phyloP scores from a whole-genome alignment of 2,113 vertebrate genomes.

The human (Homo sapiens) region DNA sequence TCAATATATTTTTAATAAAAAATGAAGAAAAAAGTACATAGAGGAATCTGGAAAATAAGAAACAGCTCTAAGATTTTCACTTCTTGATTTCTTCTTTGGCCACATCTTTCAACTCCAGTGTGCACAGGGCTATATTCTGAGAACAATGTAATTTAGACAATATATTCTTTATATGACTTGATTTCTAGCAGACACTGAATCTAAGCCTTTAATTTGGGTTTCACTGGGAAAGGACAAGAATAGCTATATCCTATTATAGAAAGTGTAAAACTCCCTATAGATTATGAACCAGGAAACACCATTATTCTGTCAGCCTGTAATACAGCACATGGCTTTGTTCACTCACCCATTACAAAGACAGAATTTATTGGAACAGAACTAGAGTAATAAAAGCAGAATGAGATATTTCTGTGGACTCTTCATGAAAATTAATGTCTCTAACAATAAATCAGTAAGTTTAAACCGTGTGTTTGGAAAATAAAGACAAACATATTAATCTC shows the following conservation, averaged over 20 bases:
- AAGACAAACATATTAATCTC: neutral
- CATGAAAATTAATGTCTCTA: neutral
- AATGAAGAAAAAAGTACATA: neutral
- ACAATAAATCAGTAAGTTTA: neutral
- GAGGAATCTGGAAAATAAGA: neutral
- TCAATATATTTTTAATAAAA: neutral
- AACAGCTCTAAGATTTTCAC: neutral
- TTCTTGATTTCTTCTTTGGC: neutral
- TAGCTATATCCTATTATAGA: neutral
- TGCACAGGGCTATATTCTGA: neutral
- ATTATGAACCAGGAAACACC: neutral
- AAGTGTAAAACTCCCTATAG: neutral
- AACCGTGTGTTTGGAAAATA: neutral
- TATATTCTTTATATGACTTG: neutral
- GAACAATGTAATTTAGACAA: neutral
- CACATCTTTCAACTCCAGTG: neutral
- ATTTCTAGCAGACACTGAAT: neutral
- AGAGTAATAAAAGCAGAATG: neutral
- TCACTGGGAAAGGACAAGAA: neutral
- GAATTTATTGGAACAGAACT: neutral
- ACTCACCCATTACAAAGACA: neutral
- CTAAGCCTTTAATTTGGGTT: neutral
- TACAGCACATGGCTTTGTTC: neutral
- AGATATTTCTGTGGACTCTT: neutral
- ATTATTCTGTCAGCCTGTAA: neutral